Base-by-base conservation (phyloP, 1,140 invertebrate genomes). In the Trichonephila inaurata region DNA sequence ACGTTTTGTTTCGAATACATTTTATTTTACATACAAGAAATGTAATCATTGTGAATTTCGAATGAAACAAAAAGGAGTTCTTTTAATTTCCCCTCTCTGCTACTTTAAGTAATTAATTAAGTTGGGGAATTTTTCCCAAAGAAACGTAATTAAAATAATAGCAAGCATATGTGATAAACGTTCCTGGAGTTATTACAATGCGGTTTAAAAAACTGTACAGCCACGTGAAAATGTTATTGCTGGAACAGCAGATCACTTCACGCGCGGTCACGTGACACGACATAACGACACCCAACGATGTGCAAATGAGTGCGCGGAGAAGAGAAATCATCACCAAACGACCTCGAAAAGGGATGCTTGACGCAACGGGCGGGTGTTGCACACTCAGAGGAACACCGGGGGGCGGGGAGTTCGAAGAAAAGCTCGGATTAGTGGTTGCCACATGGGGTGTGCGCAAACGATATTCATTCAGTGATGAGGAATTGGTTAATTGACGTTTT, bases 301-400 rank as follows among this genome's bases (percentile, higher is more conserved):
- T 77, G 72, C 28, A 77, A 77, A 77, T 77, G 72, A 77, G 72
- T 77, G 72, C 72, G 28, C 40, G 72, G 72, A 51, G 51, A 51
- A 51, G 51, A 51, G 10, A 51, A 51, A 77, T 77, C 72, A 77
- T 77, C 24, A 77, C 40, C 85, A 87, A 87, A 62, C 60, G 85
- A 28, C 60, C 85, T 62, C 85, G 85, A 61, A 61, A 62, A 33
- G 28, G 58, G 85, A 61, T 85, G 44, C 58, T 58, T 87, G 85
- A 87, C 85, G 85, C 60, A 87, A 87, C 60, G 60, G 60, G 60
- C 85, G 60, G 60, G 85, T 87, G 85, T 87, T 87, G 85, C 85
- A 87, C 60, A 61, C 58, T 5, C 58, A 28, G 51, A 61, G 85
- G 28, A 60, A 87, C 85, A 87, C 60, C n/a, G 19, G 85, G 85